These are phyloP conservation scores for Acanthoscelides obtectus DNA, from an alignment of 2,888 invertebrate species.

Conservation along the genomic window DNA sequence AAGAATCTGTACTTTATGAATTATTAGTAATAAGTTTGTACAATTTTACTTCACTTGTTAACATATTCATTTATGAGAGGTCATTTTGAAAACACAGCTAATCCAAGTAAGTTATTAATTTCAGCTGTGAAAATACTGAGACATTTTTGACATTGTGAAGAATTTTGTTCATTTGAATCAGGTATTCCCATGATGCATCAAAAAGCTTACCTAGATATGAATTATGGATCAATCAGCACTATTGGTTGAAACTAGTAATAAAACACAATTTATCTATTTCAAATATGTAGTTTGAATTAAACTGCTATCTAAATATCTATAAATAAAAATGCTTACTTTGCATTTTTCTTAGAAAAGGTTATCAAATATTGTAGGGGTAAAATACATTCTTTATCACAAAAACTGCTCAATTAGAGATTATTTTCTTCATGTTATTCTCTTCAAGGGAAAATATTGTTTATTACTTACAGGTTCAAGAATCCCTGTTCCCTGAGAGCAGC, in stretches of 20 bases:
- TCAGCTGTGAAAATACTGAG: too few species aligned
- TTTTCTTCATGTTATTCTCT: neutral
- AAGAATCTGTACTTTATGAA: too few species aligned
- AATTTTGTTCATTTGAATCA: too few species aligned
- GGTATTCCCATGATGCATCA: too few species aligned
- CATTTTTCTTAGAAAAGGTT: neutral
- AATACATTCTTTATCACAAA: neutral
- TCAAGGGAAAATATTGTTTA: slow-evolving; percentile 43
- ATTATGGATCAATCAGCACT: too few species aligned
- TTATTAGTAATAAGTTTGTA: too few species aligned
- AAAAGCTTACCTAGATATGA: too few species aligned
- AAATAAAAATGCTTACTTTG: neutral
- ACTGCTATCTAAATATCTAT: neutral
- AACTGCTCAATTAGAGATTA: neutral
- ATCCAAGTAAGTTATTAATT: too few species aligned
- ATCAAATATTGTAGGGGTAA: neutral
- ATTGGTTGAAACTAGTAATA: neutral
- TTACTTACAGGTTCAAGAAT: neutral
- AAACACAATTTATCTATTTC: neutral
- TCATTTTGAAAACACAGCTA: too few species aligned
- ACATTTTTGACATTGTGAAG: too few species aligned
- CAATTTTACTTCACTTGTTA: too few species aligned
- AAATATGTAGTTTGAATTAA: neutral
- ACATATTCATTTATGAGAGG: too few species aligned
- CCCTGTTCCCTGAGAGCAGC: slow-evolving; percentile 45